Conservation (phyloP, 2,888 invertebrate genomes). For the Coelinius sp. region DNA sequence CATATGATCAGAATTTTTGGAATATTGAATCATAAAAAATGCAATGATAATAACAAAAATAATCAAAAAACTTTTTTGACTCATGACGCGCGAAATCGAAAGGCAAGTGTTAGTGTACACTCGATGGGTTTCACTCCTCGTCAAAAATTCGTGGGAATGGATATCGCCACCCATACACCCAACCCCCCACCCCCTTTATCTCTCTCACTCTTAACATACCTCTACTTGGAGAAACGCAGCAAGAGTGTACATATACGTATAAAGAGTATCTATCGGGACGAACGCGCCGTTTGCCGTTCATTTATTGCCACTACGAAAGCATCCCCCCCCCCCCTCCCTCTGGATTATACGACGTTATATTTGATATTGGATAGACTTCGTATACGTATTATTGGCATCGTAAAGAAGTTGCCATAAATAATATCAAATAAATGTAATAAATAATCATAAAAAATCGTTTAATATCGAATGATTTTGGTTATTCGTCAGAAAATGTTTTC, state of each 20-base stretch:
- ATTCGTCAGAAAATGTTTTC: not conserved
- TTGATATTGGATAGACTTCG: slow-evolving; percentile 70
- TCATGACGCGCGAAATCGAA: not conserved
- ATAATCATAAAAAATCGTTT: slow-evolving; percentile 65
- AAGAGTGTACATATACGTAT: slow-evolving; percentile 50
- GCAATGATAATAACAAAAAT: slow-evolving; percentile 11
- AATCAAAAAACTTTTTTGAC: not conserved
- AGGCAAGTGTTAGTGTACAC: slow-evolving; percentile 3
- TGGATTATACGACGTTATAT: slow-evolving; percentile 69
- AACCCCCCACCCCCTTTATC: slow-evolving; percentile 19
- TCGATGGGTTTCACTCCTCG: slow-evolving; percentile 36
- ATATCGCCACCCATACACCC: slow-evolving; percentile 40
- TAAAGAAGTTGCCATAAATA: slow-evolving; percentile 69
- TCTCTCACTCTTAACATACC: slow-evolving; percentile 6
- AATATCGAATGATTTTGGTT: slow-evolving; percentile 36
- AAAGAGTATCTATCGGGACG: slow-evolving; percentile 64
- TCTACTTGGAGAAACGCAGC: slow-evolving; percentile 46
- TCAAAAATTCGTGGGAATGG: slow-evolving; percentile 47
- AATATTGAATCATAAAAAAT: too few species aligned
- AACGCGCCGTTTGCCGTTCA: slow-evolving; percentile 68
- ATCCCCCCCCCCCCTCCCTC: slow-evolving; percentile 49
- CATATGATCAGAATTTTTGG: too few species aligned
- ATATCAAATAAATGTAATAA: slow-evolving; percentile 71
- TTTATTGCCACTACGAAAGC: slow-evolving; percentile 66
- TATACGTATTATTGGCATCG: slow-evolving; percentile 69